These are phyloP conservation scores for Dipodomys ordii DNA, from an alignment of 2,113 vertebrate species.

Conservation along the genomic window DNA sequence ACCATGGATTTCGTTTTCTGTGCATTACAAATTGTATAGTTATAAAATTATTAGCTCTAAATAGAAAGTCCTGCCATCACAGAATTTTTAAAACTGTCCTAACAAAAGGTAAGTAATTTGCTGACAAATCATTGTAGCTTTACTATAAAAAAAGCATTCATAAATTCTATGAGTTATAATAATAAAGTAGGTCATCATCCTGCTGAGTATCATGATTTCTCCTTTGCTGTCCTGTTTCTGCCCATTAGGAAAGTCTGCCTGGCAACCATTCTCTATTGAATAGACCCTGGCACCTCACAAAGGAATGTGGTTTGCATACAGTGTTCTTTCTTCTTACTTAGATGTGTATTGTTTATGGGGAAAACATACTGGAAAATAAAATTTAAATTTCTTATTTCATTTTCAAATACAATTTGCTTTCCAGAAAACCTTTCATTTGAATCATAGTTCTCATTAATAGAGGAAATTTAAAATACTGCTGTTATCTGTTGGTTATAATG, in stretches of 20 bases:
- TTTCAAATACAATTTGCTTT: neutral
- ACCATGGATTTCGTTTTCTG: constrained; percentile 33
- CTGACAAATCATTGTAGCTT: constrained; percentile 81
- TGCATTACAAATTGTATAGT: neutral
- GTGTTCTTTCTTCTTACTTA: neutral
- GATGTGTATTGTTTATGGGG: neutral
- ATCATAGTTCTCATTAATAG: neutral
- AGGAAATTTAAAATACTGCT: neutral
- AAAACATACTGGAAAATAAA: neutral
- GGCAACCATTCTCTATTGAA: neutral
- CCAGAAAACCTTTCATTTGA: neutral
- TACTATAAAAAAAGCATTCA: constrained; percentile 72
- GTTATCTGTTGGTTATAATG: neutral
- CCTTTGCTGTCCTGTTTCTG: constrained; percentile 68
- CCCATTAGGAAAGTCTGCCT: constrained; percentile 53
- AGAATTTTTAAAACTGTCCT: constrained; percentile 53
- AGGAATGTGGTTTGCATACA: neutral
- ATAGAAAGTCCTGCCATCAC: constrained; percentile 27
- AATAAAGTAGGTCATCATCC: constrained; percentile 85
- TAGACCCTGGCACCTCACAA: neutral
- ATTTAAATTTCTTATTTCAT: neutral
- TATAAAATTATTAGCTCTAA: constrained; percentile 18
- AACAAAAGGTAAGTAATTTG: constrained; percentile 82
- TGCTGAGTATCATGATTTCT: constrained; percentile 83
- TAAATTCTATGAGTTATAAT: constrained; percentile 71